Percentiles rank a stretch among this genome's conserved stretches.
These are phyloP conservation scores for Thymelicus acteon DNA, from an alignment of 2,888 invertebrate genomes.

Conservation along the genomic window DNA sequence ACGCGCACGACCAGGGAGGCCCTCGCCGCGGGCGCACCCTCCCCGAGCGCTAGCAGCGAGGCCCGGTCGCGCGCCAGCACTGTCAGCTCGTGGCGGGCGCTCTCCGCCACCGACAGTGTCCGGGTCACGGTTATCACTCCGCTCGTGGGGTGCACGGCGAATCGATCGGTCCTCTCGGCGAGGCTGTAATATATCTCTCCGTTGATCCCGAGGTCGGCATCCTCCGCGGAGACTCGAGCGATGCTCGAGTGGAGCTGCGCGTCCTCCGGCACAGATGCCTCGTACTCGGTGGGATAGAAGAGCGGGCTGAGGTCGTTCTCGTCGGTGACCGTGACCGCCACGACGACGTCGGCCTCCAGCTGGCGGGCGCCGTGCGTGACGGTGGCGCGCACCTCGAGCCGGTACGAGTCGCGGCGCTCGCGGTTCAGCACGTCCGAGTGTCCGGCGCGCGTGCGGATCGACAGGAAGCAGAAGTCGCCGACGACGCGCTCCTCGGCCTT, in stretches of 20 bases:
- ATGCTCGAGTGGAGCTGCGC: slow-evolving; percentile 93
- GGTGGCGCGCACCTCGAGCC: slow-evolving; percentile 88
- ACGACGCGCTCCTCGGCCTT: slow-evolving; percentile 95
- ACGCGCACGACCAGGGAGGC: slow-evolving; percentile 92
- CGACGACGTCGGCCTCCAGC: slow-evolving; percentile 89
- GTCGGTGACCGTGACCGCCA: slow-evolving; percentile 90
- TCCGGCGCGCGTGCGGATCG: slow-evolving; percentile 94
- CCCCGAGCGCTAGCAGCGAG: slow-evolving; percentile 79
- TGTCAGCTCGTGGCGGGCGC: slow-evolving; percentile 88
- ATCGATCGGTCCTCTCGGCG: slow-evolving; percentile 91
- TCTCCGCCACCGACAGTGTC: slow-evolving; percentile 89
- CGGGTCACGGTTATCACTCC: slow-evolving; percentile 94
- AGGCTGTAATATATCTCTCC: slow-evolving; percentile 99
- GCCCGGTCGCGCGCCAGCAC: slow-evolving; percentile 96
- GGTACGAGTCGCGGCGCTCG: slow-evolving; percentile 94
- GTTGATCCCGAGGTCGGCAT: slow-evolving; percentile 97
- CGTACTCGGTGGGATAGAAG: slow-evolving; percentile 95
- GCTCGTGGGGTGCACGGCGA: slow-evolving; percentile 96
- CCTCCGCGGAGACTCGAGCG: slow-evolving; percentile 93
- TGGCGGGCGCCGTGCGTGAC: slow-evolving; percentile 84
- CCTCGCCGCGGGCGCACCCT: slow-evolving; percentile 88
- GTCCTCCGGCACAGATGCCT: slow-evolving; percentile 94
- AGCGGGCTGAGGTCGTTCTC: slow-evolving; percentile 97
- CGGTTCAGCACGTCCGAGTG: slow-evolving; percentile 95
- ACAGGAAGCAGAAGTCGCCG: slow-evolving; percentile 97